Percentiles rank a stretch among this genome's conserved stretches.
Evolutionary conservation across 2,113 vertebrate species (phyloP).

Genomic region (Lagopus muta): DNA sequence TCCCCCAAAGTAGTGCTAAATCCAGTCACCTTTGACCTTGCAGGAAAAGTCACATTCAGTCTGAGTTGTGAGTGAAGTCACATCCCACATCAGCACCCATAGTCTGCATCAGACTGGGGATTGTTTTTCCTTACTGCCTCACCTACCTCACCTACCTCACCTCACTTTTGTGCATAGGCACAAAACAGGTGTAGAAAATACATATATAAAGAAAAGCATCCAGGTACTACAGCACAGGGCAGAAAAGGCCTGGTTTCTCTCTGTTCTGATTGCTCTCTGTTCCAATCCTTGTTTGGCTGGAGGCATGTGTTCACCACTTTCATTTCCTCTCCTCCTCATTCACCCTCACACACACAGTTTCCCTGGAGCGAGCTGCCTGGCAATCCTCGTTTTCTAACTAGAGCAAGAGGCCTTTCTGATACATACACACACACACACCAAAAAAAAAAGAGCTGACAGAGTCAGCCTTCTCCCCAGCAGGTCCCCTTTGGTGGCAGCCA

Average conservation of each 20-base stretch:
- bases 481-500: neutral
- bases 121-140: neutral
- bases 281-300: neutral
- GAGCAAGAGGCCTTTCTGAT: neutral
- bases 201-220: neutral
- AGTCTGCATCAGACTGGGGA: neutral
- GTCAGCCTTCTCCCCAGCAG: neutral
- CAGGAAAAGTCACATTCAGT: neutral
- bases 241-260: neutral
- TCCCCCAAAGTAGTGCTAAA: neutral
- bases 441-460: neutral
- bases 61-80: neutral
- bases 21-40: neutral
- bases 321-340: constrained; percentile 5
- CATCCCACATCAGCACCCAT: neutral
- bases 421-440: too few relatives aligned
- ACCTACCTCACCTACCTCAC: neutral
- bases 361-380: neutral
- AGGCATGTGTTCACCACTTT: neutral
- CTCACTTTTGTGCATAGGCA: neutral
- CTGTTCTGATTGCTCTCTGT: neutral
- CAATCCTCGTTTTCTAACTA: neutral
- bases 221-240: neutral
- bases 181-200: neutral
- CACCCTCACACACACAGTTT: neutral